These are phyloP conservation scores for Colistium nudipinnis DNA, from an alignment of 2,113 vertebrate species.

Conservation along the genomic window DNA sequence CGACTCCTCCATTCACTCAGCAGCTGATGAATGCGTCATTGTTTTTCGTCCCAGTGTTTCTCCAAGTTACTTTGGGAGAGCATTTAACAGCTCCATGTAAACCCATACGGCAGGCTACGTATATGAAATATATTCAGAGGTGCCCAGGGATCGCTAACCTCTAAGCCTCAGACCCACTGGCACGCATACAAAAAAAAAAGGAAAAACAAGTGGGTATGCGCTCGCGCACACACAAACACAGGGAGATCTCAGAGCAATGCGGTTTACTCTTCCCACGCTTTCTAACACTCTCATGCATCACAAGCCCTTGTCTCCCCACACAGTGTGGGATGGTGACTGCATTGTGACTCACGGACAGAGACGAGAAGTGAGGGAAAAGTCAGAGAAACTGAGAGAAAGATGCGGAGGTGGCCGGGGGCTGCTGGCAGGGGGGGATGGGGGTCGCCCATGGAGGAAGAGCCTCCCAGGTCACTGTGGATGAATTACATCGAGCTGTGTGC, in stretches of 20 bases:
- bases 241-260: constrained; percentile 64
- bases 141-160: constrained; percentile 61
- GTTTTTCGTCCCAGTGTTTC: constrained; percentile 49
- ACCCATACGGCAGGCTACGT: constrained; percentile 21
- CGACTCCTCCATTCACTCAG: constrained; percentile 35
- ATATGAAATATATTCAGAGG: constrained; percentile 58
- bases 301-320: constrained; percentile 76
- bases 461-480: constrained; percentile 40
- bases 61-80: constrained; percentile 46
- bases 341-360: constrained; percentile 76
- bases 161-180: constrained; percentile 27
- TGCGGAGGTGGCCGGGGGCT: constrained; percentile 43
- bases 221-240: constrained; percentile 44
- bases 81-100: constrained; percentile 55
- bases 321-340: constrained; percentile 78
- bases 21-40: constrained; percentile 56
- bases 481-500: constrained; percentile 10
- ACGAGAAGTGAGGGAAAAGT: constrained; percentile 36
- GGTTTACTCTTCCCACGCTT: constrained; percentile 75
- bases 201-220: too few species aligned
- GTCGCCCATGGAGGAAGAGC: constrained; percentile 31
- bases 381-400: constrained; percentile 13
- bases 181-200: constrained; percentile 42
- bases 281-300: constrained; percentile 76
- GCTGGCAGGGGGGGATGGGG: constrained; percentile 27